Conservation (phyloP, 2,797 vertebrate genomes). For the Acomys russatus region DNA sequence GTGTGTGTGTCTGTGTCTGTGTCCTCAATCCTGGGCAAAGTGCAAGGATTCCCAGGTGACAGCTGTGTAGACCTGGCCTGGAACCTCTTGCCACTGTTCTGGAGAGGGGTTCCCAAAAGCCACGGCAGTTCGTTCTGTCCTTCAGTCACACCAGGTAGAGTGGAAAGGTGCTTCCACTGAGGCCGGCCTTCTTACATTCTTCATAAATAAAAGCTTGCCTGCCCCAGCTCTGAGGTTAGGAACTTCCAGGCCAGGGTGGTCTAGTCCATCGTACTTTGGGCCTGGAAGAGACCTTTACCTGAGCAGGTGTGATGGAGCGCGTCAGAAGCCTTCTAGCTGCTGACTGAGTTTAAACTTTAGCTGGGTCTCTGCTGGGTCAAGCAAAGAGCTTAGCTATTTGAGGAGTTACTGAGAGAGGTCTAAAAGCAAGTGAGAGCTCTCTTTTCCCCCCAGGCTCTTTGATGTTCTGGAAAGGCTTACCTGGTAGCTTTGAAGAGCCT, state of each 20-base stretch:
- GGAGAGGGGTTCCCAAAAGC: not conserved
- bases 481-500: not conserved
- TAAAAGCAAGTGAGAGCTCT: slow-evolving; percentile 44
- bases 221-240: not conserved
- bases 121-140: not conserved
- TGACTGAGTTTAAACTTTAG: not conserved
- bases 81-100: not conserved
- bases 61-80: too few relatives aligned
- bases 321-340: not conserved
- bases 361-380: not conserved
- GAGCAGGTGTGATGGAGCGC: not conserved
- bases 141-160: not conserved
- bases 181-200: not conserved
- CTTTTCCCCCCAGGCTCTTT: not conserved
- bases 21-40: not conserved
- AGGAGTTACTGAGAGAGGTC: slow-evolving; percentile 35
- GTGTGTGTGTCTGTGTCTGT: not conserved
- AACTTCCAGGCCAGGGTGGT: not conserved
- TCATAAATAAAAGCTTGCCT: not conserved
- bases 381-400: not conserved
- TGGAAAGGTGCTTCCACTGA: not conserved
- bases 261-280: not conserved
- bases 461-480: not conserved
- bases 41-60: not conserved
- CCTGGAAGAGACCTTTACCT: not conserved